phyloP scores from a whole-genome alignment of 2,797 vertebrate species.

The Steatocranus sp. region DNA sequence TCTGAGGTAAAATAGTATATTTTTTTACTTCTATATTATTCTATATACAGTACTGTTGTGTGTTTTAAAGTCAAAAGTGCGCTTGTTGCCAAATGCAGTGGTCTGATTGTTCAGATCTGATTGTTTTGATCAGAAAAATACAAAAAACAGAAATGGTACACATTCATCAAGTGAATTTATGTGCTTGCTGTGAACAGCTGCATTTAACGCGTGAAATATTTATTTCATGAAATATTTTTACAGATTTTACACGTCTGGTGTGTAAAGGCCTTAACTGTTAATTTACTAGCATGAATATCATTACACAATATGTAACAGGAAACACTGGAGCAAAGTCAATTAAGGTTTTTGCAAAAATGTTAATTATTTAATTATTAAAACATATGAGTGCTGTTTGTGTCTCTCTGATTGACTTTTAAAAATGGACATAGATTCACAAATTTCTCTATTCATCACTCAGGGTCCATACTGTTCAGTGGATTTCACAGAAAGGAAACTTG shows the following conservation, averaged over 20 bases:
- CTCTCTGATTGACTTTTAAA: background rate
- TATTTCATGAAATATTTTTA: background rate
- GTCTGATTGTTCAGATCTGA: background rate
- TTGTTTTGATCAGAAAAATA: background rate
- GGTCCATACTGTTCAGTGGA: background rate
- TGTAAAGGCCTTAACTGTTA: background rate
- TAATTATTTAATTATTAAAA: background rate
- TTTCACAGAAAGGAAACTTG: background rate
- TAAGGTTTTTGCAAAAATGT: background rate
- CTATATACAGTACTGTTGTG: background rate
- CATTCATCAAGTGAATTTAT: background rate
- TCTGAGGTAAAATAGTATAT: background rate
- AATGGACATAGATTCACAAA: background rate
- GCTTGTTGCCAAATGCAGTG: background rate
- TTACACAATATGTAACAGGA: background rate
- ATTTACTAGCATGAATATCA: background rate
- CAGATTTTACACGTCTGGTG: background rate
- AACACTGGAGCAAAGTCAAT: background rate
- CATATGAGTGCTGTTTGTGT: background rate
- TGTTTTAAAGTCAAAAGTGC: background rate
- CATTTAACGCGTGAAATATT: background rate
- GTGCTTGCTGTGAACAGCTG: background rate
- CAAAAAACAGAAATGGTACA: background rate
- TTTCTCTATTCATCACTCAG: conserved; percentile 9
- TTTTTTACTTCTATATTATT: background rate